phyloP scores from a whole-genome alignment of 2,113 vertebrate species.

The Notiomystis cincta region DNA sequence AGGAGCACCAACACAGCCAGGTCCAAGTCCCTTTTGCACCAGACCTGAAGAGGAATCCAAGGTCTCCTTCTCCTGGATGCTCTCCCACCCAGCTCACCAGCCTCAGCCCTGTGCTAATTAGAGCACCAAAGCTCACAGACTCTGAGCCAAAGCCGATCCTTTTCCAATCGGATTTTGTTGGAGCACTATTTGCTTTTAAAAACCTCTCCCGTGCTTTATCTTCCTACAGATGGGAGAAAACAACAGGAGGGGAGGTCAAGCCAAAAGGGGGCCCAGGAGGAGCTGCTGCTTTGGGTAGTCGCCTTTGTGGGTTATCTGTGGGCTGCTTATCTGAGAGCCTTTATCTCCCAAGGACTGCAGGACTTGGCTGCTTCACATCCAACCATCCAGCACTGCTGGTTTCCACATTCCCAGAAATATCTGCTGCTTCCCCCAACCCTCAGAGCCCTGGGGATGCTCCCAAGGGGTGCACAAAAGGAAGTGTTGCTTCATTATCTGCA shows the following conservation, averaged over 20 bases:
- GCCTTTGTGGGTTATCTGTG: background rate
- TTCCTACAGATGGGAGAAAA: background rate
- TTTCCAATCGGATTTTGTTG: constrained; percentile 41
- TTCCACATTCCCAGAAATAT: background rate
- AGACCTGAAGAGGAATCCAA: background rate
- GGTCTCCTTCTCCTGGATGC: background rate
- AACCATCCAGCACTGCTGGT: background rate
- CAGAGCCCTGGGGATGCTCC: background rate
- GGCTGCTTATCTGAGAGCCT: background rate
- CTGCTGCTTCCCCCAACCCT: background rate
- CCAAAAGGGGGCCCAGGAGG: background rate
- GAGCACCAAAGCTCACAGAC: background rate
- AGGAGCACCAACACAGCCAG: background rate
- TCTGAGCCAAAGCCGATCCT: constrained; percentile 40
- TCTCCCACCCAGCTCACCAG: background rate
- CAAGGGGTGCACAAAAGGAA: background rate
- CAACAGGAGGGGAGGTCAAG: constrained; percentile 3
- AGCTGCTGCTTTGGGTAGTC: background rate
- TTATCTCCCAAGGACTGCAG: constrained; percentile 14
- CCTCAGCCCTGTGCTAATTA: constrained; percentile 37
- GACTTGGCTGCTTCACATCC: rapidly evolving
- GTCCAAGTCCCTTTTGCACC: background rate
- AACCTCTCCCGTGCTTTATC: constrained; percentile 37
- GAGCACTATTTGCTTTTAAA: constrained; percentile 42
- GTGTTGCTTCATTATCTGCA: background rate